Percentiles rank a stretch among this genome's conserved stretches.
These are phyloP conservation scores for Polydrusus pterygomalis DNA, from an alignment of 2,888 invertebrate species.

Conservation along the genomic window DNA sequence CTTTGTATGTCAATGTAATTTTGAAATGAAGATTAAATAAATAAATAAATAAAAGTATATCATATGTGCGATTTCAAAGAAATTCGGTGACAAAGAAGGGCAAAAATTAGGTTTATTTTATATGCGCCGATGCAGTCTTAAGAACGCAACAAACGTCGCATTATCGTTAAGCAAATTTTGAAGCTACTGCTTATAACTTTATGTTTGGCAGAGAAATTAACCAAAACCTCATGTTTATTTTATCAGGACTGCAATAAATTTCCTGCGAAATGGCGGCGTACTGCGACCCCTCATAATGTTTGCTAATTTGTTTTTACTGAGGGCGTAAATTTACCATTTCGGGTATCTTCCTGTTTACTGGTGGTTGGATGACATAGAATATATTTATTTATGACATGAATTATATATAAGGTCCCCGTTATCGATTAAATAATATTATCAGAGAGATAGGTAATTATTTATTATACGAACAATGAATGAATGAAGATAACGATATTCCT, in stretches of 20 bases:
- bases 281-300: slow-evolving; percentile 46
- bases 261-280: slow-evolving; percentile 24
- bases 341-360: slow-evolving; percentile 31
- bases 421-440: not conserved
- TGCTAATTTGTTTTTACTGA: slow-evolving; percentile 49
- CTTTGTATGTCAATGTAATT: too few species aligned
- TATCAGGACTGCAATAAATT: slow-evolving; percentile 43
- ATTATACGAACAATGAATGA: too few species aligned
- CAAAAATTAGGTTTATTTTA: too few species aligned
- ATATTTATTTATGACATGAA: slow-evolving; percentile 17
- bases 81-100: too few species aligned
- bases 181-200: slow-evolving; percentile 9
- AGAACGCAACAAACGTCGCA: not conserved
- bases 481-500: too few species aligned
- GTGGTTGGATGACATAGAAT: slow-evolving; percentile 25
- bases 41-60: too few species aligned
- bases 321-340: slow-evolving; percentile 40
- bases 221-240: slow-evolving; percentile 42
- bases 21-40: too few species aligned
- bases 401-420: slow-evolving; percentile 8
- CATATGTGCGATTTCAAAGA: too few species aligned
- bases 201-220: slow-evolving; percentile 32
- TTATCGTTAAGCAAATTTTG: not conserved
- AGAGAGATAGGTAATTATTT: too few species aligned
- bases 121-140: too few species aligned